Conservation (phyloP, 2,113 vertebrate genomes). For the Oncorhynchus keta region DNA sequence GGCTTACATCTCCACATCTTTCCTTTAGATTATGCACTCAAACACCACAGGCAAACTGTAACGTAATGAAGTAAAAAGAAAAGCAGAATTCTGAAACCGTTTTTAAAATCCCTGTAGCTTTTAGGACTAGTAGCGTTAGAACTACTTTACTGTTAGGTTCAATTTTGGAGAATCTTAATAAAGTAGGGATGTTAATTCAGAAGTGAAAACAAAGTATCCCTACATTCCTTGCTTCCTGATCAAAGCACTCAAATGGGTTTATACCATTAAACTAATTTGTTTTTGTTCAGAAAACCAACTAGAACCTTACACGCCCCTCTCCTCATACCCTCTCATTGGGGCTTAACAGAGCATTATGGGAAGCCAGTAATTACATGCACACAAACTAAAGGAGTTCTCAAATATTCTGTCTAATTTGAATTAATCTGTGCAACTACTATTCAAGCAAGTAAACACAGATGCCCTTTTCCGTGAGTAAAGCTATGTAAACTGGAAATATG, state of each 20-base stretch:
- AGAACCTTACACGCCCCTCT: slow-evolving; percentile 24
- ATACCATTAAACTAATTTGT: slow-evolving; percentile 58
- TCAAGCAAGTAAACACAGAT: slow-evolving; percentile 7
- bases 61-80: too few relatives aligned
- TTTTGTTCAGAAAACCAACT: slow-evolving; percentile 32
- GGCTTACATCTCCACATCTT: slow-evolving; percentile 33
- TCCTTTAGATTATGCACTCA: background rate
- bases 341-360: slow-evolving; percentile 50
- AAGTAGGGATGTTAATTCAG: slow-evolving; percentile 31
- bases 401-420: slow-evolving; percentile 55
- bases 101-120: slow-evolving; percentile 35
- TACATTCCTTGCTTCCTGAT: slow-evolving; percentile 51
- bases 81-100: too few relatives aligned
- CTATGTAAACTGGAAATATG: background rate
- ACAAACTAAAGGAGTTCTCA: slow-evolving; percentile 54
- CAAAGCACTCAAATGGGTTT: slow-evolving; percentile 55
- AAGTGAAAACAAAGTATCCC: slow-evolving; percentile 31
- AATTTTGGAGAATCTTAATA: slow-evolving; percentile 33
- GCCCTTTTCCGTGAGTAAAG: too few relatives aligned
- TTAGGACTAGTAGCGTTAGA: slow-evolving; percentile 20
- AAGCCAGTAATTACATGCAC: slow-evolving; percentile 59
- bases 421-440: slow-evolving; percentile 35
- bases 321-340: slow-evolving; percentile 39
- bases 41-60: background rate
- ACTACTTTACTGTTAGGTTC: slow-evolving; percentile 34